Evolutionary conservation across 2,113 vertebrate genomes (phyloP), one percentile per base, ranked within the genome.

Genomic region (Oryzias woworae): DNA sequence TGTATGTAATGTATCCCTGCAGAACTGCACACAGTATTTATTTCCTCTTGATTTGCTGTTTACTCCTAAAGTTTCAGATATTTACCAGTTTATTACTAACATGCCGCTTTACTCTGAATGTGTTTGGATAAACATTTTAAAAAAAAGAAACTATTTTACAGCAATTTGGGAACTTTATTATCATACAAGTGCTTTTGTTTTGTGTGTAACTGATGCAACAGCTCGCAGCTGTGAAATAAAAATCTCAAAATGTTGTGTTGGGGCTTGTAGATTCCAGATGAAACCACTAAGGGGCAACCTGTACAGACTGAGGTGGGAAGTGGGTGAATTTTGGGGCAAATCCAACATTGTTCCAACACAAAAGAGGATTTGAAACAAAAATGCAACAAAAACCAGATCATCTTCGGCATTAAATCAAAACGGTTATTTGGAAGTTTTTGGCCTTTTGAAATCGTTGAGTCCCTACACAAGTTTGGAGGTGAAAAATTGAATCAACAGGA

Each of bases 161-260:
- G 23, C 43, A 5, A 69, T 75, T 46, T 79, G 75, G 73, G 76
- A 84, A 71, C 73, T 80, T 23, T 59, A 67, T 74, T 70, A 65
- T 66, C 53, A 54, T 43, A 62, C 72, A 13, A 46, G 62, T 62
- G 77, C 67, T 82, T 76, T 72, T 78, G 67, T 67, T 69, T 73
- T 80, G 58, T 83, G 66, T 82, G 62, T 73, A 74, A 71, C 59
- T 80, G 74, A 77, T 72, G 63, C 69, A 18, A 67, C 58, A 14
- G 58, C 62, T 58, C 71, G 68, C 67, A 71, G 22, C 70, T 90
- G 83, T 81, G 80, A 83, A 83, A 77, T 76, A 66, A 78, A 76
- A 12, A 2, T 36, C 10, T 57, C 66, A 80, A 64, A 75, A 50
- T 73, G 88, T 81, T 81, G 70, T 54, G 58, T 18, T 4, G 5